Conservation (phyloP, 2,797 vertebrate genomes). For the Siniperca scherzeri region DNA sequence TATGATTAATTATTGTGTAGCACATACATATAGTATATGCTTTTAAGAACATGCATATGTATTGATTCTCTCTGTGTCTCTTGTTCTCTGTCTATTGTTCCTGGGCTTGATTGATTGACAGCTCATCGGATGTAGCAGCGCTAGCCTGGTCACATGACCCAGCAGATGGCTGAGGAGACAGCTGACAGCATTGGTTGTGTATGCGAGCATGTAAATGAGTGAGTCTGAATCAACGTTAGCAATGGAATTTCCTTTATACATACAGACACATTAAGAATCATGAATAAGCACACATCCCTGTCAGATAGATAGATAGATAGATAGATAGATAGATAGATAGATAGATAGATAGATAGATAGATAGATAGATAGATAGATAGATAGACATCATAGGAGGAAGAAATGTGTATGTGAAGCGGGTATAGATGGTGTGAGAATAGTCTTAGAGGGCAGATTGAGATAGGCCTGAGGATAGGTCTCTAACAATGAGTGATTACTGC, state of each 20-base stretch:
- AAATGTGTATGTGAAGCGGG: constrained; percentile 32
- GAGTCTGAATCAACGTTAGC: constrained; percentile 30
- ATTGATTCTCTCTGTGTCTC: constrained; percentile 7
- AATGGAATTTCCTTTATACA: constrained; percentile 25
- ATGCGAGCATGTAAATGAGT: constrained; percentile 57
- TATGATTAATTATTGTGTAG: constrained; percentile 6
- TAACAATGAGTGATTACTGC: constrained; percentile 87
- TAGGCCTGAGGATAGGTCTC: constrained; percentile 61
- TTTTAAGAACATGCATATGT: constrained; percentile 1
- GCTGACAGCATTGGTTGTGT: constrained; percentile 48
- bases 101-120: constrained; percentile 93
- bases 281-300: background rate
- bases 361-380: constrained; percentile 14
- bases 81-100: constrained; percentile 66
- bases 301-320: constrained; percentile 9
- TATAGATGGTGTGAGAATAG: constrained; percentile 53
- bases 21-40: background rate
- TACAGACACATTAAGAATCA: background rate
- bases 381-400: constrained; percentile 11
- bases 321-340: constrained; percentile 26
- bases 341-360: constrained; percentile 15
- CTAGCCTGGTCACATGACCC: constrained; percentile 85
- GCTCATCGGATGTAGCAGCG: constrained; percentile 88
- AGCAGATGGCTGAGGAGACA: constrained; percentile 89
- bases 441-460: constrained; percentile 79